phyloP scores from a whole-genome alignment of 2,888 invertebrate genomes.

The Drosophila trichaetosa region DNA sequence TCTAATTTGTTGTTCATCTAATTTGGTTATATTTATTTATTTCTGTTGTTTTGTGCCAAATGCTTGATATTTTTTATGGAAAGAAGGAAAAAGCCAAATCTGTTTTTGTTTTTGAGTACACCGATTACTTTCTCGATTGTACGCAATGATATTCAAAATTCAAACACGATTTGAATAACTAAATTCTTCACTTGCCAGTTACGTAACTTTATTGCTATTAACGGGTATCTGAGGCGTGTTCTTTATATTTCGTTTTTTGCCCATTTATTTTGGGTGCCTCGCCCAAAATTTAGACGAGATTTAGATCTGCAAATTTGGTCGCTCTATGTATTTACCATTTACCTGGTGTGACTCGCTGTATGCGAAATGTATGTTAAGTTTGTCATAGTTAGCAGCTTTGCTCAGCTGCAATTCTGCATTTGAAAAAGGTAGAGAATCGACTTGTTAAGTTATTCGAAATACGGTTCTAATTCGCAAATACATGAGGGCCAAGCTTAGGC shows the following conservation, averaged over 20 bases:
- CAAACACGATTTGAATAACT: slow-evolving; percentile 38
- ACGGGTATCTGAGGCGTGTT: slow-evolving; percentile 2
- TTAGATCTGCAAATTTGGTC: slow-evolving; percentile 16
- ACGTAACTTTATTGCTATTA: slow-evolving; percentile 34
- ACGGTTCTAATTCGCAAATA: slow-evolving; percentile 66
- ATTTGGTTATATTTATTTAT: background rate
- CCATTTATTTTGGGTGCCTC: slow-evolving; percentile 34
- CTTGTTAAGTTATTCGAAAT: slow-evolving; percentile 58
- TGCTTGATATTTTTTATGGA: background rate
- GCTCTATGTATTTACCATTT: slow-evolving; percentile 14
- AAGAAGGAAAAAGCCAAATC: background rate
- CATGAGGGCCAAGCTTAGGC: background rate
- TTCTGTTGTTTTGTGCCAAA: background rate
- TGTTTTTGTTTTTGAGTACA: background rate
- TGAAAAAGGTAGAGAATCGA: slow-evolving; percentile 28
- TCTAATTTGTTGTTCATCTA: background rate
- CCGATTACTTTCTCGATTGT: slow-evolving; percentile 50
- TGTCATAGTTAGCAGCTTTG: slow-evolving; percentile 59
- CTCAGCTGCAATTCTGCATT: slow-evolving; percentile 54
- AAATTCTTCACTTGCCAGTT: slow-evolving; percentile 29
- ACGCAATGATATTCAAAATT: slow-evolving; percentile 18
- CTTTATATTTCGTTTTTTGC: slow-evolving; percentile 1
- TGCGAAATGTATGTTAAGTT: slow-evolving; percentile 57
- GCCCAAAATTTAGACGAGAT: slow-evolving; percentile 30
- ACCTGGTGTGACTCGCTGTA: slow-evolving; percentile 19